Evolutionary conservation across 1,140 invertebrate species (phyloP).

Genomic region (Hydropsyche tenuis): DNA sequence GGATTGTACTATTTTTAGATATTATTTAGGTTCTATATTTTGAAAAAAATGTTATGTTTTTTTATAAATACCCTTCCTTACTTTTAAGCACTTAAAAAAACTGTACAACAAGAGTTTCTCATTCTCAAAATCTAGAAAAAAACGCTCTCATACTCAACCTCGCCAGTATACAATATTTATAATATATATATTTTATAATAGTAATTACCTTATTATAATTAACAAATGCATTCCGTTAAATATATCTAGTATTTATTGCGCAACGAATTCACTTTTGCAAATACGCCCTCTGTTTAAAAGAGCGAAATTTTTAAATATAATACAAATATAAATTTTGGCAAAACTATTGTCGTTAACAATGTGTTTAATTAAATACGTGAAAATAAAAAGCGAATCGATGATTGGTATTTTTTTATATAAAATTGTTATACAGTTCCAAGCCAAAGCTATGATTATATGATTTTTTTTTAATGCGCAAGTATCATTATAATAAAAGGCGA

Average conservation of each 20-base stretch:
- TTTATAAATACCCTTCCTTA: constrained; percentile 4
- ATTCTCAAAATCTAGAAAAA: constrained; percentile 3
- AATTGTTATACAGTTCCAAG: constrained; percentile 15
- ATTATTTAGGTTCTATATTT: no score
- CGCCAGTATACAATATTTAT: constrained; percentile 22
- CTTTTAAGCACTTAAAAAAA: constrained; percentile 24
- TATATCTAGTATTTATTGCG: constrained; percentile 49
- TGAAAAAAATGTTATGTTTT: not conserved
- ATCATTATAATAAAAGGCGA: not conserved
- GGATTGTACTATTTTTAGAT: constrained; percentile 7
- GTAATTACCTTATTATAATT: constrained; percentile 29
- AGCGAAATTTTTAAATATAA: constrained; percentile 2
- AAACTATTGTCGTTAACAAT: constrained; percentile 17
- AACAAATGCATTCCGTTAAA: constrained; percentile 27
- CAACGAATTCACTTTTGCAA: constrained; percentile 44
- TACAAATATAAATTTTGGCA: constrained; percentile 17
- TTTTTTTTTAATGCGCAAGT: constrained; percentile 15
- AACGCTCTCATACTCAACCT: constrained; percentile 10
- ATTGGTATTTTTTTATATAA: constrained; percentile 32
- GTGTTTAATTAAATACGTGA: not conserved
- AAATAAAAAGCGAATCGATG: constrained; percentile 11
- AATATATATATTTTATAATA: constrained; percentile 13
- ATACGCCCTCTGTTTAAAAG: not conserved
- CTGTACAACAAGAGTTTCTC: constrained; percentile 14
- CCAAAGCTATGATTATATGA: constrained; percentile 26